Conservation (phyloP, 2,797 vertebrate species). For the Thaleichthys pacificus region DNA sequence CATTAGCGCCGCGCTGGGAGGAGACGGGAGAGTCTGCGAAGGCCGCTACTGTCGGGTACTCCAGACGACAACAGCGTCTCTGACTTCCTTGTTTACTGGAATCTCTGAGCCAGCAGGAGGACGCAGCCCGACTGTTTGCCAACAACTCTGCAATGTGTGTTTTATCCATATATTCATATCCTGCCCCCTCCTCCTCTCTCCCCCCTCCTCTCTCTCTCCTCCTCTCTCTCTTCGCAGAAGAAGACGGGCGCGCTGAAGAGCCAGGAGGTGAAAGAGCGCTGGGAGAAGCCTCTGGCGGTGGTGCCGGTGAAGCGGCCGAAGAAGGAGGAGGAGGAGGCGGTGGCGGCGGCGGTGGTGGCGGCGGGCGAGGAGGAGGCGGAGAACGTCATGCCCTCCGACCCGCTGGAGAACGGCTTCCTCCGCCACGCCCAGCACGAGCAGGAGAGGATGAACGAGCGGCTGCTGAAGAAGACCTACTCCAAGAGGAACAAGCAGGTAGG, state of each 20-base stretch:
- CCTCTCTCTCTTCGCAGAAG: conserved; percentile 62
- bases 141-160: conserved; percentile 20
- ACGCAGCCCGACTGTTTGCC: conserved; percentile 58
- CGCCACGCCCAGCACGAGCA: conserved; percentile 83
- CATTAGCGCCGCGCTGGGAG: conserved; percentile 34
- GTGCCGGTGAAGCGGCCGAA: conserved; percentile 80
- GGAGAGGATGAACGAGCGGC: conserved; percentile 85
- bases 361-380: conserved; percentile 82
- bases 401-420: conserved; percentile 85
- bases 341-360: conserved; percentile 46
- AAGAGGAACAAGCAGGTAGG: conserved; percentile 92
- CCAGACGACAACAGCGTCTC: conserved; percentile 54
- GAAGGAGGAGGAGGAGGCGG: conserved; percentile 71
- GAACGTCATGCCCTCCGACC: conserved; percentile 80
- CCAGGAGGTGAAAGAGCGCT: conserved; percentile 84
- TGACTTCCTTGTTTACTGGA: conserved; percentile 41
- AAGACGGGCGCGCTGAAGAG: conserved; percentile 88
- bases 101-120: conserved; percentile 45
- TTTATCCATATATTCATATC: neutral
- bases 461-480: conserved; percentile 88
- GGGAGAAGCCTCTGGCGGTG: conserved; percentile 73
- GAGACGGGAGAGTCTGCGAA: too few species aligned
- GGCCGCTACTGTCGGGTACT: too few species aligned
- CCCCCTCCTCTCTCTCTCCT: conserved; percentile 21
- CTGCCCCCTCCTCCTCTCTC: too few species aligned